Conservation (phyloP, 2,797 vertebrate genomes). For the Anomalospiza imberbis region DNA sequence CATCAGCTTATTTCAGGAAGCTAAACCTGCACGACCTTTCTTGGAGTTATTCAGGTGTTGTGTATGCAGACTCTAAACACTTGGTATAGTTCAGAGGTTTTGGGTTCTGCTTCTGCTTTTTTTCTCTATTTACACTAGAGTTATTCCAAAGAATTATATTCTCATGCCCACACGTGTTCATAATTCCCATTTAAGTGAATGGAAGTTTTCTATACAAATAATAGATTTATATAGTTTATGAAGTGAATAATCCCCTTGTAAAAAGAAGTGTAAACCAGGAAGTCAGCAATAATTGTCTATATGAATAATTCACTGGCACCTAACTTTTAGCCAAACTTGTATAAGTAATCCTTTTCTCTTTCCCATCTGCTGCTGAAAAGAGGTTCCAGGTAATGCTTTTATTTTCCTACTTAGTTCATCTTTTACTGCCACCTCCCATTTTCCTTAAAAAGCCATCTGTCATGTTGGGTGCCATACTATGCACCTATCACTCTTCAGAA, state of each 20-base stretch:
- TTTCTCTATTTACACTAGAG: not conserved
- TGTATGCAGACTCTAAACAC: not conserved
- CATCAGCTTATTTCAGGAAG: not conserved
- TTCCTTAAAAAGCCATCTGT: slow-evolving; percentile 40
- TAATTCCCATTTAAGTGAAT: slow-evolving; percentile 11
- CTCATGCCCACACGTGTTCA: not conserved
- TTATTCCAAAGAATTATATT: not conserved
- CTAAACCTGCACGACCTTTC: not conserved
- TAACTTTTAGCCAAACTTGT: slow-evolving; percentile 36
- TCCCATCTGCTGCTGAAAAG: slow-evolving; percentile 87
- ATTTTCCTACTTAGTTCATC: slow-evolving; percentile 44
- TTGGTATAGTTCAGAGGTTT: not conserved
- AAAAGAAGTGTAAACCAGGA: not conserved
- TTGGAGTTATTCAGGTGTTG: not conserved
- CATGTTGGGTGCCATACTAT: slow-evolving; percentile 10
- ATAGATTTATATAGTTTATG: not conserved
- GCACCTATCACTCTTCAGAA: not conserved
- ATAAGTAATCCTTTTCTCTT: slow-evolving; percentile 71
- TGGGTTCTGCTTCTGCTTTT: not conserved
- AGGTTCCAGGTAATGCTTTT: slow-evolving; percentile 92
- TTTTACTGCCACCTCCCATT: slow-evolving; percentile 37
- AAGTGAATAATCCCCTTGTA: not conserved
- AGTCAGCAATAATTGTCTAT: not conserved
- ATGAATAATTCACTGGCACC: slow-evolving; percentile 1
- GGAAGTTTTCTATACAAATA: not conserved